Evolutionary conservation across 2,888 invertebrate genomes (phyloP), one percentile per base, ranked within the genome.

Genomic region (Tetrapedia diversipes): DNA sequence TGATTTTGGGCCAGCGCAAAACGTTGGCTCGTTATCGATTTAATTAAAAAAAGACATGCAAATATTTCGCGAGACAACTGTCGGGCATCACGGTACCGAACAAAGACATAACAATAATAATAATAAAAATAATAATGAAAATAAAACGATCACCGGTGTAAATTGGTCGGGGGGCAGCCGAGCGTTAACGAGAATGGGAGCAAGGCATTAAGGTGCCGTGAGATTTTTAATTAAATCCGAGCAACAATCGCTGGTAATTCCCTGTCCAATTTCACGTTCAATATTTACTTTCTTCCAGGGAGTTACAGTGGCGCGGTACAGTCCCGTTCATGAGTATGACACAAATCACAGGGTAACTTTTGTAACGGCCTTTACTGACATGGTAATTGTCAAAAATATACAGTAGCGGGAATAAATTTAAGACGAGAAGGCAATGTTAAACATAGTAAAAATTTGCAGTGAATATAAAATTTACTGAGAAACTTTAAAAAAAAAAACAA

Each of bases 141-240:
- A 34, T n/a, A 61, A 54, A n/a, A 27, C 0, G 6, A 27, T n/a
- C n/a, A n/a, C n/a, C 4, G n/a, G 11, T 16, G 24, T 57, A 57
- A 66, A 59, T 41, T 53, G 24, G 14, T 19, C n/a, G 47, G 49
- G n/a, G 22, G 60, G 32, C n/a, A 22, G 11, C 39, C 29, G 2
- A 32, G 67, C 49, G 59, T 39, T 60, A 63, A 41, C 19, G n/a
- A 24, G 24, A 41, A 32, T 19, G 14, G 32, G 37, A 53, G 27
- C 51, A n/a, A 51, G 34, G 34, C 39, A 37, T 51, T 24, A 53
- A 43, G 29, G 22, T 45, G 34, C 37, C 16, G 27, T 27, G 49
- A 49, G 68, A 60, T 60, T 68, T 68, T 72, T 72, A 72, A 72
- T 72, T 72, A 72, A 72, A 68, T 47, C 37, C 47, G 37, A 19